These are phyloP conservation scores for Actinia equina DNA, from an alignment of 64 coral and sea anemone species.

Conservation along the genomic window DNA sequence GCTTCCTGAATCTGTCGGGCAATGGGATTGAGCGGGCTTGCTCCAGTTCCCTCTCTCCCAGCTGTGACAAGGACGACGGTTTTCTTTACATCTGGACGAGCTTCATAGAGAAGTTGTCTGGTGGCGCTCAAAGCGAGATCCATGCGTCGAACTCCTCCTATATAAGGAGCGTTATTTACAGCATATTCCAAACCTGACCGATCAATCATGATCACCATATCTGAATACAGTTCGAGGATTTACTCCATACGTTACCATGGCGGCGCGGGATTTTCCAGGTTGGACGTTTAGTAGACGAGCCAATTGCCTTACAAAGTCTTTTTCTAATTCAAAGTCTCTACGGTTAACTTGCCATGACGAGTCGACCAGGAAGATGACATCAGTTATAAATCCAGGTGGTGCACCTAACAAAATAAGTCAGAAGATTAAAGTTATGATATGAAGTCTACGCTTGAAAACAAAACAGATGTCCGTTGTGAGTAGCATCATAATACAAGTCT, in stretches of 20 bases:
- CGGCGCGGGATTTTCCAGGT: slow-evolving; percentile 36
- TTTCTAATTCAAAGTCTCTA: slow-evolving; percentile 39
- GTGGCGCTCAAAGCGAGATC: slow-evolving; percentile 55
- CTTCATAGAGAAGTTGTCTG: slow-evolving; percentile 19
- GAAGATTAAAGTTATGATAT: too few relatives aligned
- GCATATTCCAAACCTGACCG: slow-evolving; percentile 25
- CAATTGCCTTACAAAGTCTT: slow-evolving; percentile 57
- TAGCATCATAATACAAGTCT: too few relatives aligned
- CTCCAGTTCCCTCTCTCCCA: background rate
- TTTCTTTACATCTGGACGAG: slow-evolving; percentile 14
- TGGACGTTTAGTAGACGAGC: slow-evolving; percentile 46
- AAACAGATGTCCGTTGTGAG: too few relatives aligned
- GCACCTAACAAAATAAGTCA: background rate
- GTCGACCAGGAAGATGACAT: slow-evolving; percentile 50
- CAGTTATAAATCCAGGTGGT: slow-evolving; percentile 14
- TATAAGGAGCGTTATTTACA: slow-evolving; percentile 14
- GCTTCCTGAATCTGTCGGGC: slow-evolving; percentile 22
- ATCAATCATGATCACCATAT: slow-evolving; percentile 16
- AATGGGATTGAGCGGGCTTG: background rate
- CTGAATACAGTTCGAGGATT: slow-evolving; percentile 25
- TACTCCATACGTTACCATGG: slow-evolving; percentile 40
- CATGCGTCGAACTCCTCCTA: slow-evolving; percentile 55
- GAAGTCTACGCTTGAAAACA: too few relatives aligned
- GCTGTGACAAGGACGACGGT: background rate
- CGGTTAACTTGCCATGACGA: slow-evolving; percentile 33